Conservation (phyloP, 2,888 invertebrate genomes). For the Rhagonycha lutea region DNA sequence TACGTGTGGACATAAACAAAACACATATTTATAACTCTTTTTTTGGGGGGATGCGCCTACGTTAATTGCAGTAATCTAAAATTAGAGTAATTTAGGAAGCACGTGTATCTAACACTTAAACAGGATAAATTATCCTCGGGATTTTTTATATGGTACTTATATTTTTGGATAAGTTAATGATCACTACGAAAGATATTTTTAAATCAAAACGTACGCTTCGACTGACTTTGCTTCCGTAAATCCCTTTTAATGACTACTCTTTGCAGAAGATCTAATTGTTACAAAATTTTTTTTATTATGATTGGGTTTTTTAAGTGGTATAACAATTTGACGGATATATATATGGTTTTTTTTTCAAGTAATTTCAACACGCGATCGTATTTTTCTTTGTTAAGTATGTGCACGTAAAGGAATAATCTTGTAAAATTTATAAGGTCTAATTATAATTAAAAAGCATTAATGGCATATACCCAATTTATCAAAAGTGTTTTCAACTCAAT, state of each 20-base stretch:
- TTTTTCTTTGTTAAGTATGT: background rate
- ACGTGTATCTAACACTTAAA: background rate
- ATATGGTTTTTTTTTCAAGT: background rate
- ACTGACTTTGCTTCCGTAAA: background rate
- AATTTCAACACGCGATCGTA: background rate
- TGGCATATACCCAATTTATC: background rate
- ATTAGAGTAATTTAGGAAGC: background rate
- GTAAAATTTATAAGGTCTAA: background rate
- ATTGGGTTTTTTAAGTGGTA: background rate
- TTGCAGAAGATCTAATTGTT: background rate
- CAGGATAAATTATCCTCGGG: background rate
- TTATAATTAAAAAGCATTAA: background rate
- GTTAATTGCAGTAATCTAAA: background rate
- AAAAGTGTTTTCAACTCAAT: background rate
- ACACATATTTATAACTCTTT: background rate
- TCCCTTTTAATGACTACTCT: background rate
- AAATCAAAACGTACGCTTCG: background rate
- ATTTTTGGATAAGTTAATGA: conserved; percentile 2
- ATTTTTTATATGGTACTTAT: background rate
- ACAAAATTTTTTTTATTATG: background rate
- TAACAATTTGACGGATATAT: background rate
- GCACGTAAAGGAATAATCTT: background rate
- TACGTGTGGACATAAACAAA: background rate
- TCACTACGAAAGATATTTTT: background rate
- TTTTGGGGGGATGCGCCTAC: background rate